phyloP scores from a whole-genome alignment of 2,113 vertebrate genomes.

The Hyaena hyaena region DNA sequence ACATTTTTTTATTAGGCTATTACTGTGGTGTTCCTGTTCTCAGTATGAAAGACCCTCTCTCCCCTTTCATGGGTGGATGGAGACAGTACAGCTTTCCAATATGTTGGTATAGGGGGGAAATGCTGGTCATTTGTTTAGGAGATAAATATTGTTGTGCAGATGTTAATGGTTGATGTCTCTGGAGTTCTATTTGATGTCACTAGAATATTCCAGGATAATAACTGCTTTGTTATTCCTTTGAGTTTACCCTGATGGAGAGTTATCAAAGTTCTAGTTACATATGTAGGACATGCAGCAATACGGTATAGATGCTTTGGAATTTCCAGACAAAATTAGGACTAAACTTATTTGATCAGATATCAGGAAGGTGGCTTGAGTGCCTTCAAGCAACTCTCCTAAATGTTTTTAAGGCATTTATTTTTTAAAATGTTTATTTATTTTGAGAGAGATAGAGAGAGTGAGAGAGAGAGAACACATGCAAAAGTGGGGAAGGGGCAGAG shows the following conservation, averaged over 20 bases:
- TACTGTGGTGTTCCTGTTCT: neutral
- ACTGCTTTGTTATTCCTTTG: neutral
- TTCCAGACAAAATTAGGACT: conserved; percentile 8
- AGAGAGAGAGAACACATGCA: no score
- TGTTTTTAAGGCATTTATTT: neutral
- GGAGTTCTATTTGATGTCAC: conserved; percentile 5
- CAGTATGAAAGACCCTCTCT: neutral
- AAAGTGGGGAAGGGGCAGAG: no score
- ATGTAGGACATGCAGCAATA: neutral
- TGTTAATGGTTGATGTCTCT: neutral
- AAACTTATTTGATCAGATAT: neutral
- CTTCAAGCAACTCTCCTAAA: conserved; percentile 27
- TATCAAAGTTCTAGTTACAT: neutral
- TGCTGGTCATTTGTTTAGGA: neutral
- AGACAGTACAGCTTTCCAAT: conserved; percentile 38
- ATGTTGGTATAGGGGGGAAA: neutral
- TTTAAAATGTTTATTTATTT: no score
- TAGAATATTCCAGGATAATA: neutral
- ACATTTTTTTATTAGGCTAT: conserved; percentile 23
- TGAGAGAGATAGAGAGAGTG: no score
- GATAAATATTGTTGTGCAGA: neutral
- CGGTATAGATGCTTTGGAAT: neutral
- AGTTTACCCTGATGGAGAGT: neutral
- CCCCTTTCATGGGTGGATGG: conserved; percentile 16
- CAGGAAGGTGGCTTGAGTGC: neutral